Conservation (phyloP, 2,797 vertebrate species). For the Champsocephalus esox region DNA sequence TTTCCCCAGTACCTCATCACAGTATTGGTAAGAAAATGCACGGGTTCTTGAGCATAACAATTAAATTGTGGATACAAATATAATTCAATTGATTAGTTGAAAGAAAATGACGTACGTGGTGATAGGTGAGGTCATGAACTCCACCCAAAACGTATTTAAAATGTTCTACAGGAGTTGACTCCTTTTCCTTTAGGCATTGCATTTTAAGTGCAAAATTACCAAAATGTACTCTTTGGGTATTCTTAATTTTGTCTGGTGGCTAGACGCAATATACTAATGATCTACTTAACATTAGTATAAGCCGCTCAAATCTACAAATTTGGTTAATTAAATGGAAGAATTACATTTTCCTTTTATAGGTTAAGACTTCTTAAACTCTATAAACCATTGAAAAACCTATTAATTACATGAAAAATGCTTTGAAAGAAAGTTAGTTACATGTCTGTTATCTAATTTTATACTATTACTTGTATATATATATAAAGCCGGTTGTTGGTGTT, state of each 20-base stretch:
- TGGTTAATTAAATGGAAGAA: not conserved
- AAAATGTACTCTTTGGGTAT: not conserved
- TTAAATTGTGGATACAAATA: too few relatives aligned
- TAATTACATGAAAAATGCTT: not conserved
- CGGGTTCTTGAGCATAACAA: too few relatives aligned
- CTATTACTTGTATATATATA: not conserved
- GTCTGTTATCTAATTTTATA: not conserved
- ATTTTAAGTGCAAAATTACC: not conserved
- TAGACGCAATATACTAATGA: too few relatives aligned
- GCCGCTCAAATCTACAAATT: not conserved
- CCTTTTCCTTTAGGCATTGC: not conserved
- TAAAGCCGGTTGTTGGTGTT: not conserved
- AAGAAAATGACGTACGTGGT: constrained; percentile 99
- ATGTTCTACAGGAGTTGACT: too few relatives aligned
- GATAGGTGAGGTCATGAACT: constrained; percentile 87
- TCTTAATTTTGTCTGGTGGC: not conserved
- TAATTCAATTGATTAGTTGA: constrained; percentile 42
- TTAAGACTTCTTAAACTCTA: too few relatives aligned
- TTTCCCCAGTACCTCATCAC: not conserved
- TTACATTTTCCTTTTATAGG: not conserved
- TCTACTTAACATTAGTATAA: not conserved
- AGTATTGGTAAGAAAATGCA: not conserved
- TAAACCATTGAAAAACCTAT: not conserved
- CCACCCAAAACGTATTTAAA: too few relatives aligned
- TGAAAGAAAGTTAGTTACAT: not conserved